phyloP scores from a whole-genome alignment of 1,140 invertebrate genomes.

The Leptinotarsa lineolata region DNA sequence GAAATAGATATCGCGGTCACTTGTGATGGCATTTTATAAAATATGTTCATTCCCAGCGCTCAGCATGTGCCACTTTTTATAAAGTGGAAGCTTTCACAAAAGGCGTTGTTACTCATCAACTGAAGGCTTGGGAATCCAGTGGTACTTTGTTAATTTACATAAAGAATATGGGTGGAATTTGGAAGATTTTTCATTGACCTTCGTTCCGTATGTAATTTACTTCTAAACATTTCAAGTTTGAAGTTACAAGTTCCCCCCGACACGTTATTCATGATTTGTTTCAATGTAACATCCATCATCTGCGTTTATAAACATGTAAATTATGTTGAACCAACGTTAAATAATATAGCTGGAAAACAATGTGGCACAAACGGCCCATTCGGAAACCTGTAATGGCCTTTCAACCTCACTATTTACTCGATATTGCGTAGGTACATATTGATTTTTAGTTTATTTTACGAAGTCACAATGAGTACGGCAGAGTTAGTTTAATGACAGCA shows the following conservation, averaged over 20 bases:
- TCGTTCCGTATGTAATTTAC: too few species aligned
- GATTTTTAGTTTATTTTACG: slow-evolving; percentile 18
- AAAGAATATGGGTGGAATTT: too few species aligned
- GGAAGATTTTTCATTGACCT: too few species aligned
- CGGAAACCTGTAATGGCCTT: background rate
- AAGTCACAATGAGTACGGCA: background rate
- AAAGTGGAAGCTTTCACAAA: background rate
- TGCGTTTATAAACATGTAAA: background rate
- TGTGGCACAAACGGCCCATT: background rate
- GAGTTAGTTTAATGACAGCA: slow-evolving; percentile 3
- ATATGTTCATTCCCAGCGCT: background rate
- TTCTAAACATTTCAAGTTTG: too few species aligned
- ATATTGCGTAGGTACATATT: slow-evolving; percentile 16
- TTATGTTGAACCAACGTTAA: background rate
- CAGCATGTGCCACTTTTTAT: slow-evolving; percentile 3
- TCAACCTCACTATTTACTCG: slow-evolving; percentile 5
- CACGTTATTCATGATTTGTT: too few species aligned
- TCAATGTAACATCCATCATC: too few species aligned
- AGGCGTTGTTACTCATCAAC: background rate
- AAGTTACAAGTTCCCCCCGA: too few species aligned
- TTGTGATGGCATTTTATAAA: slow-evolving; percentile 6
- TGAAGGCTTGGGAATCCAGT: too few species aligned
- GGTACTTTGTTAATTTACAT: too few species aligned
- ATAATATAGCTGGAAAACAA: background rate
- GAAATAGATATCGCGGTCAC: background rate